These are phyloP conservation scores for Heteronetta atricapilla DNA, from an alignment of 2,113 vertebrate species.

Conservation along the genomic window DNA sequence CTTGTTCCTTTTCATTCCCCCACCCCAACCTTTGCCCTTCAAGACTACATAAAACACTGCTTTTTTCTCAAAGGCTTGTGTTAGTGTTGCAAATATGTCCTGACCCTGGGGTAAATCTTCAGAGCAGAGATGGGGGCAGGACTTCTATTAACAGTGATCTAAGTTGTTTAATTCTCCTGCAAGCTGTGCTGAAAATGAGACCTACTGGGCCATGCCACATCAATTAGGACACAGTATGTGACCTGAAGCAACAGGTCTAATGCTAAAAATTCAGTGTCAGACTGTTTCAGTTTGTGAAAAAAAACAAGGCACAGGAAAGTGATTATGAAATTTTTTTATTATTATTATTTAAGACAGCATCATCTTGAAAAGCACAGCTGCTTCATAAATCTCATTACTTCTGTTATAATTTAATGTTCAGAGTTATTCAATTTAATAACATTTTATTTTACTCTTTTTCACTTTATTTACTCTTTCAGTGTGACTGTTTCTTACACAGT, in stretches of 20 bases:
- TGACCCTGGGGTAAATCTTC: not conserved
- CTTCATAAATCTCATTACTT: not conserved
- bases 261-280: not conserved
- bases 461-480: not conserved
- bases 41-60: not conserved
- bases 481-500: not conserved
- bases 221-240: not conserved
- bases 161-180: not conserved
- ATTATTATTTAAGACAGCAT: not conserved
- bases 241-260: not conserved
- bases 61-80: not conserved
- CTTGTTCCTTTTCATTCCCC: not conserved
- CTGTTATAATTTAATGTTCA: not conserved
- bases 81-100: not conserved
- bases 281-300: not conserved
- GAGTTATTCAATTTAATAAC: not conserved
- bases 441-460: not conserved
- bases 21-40: not conserved
- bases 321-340: not conserved
- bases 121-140: not conserved
- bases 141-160: not conserved
- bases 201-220: not conserved
- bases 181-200: conserved; percentile 49
- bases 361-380: not conserved
- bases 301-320: not conserved